Base-by-base conservation (phyloP, 2,888 invertebrate species). In the Erebia aethiops region DNA sequence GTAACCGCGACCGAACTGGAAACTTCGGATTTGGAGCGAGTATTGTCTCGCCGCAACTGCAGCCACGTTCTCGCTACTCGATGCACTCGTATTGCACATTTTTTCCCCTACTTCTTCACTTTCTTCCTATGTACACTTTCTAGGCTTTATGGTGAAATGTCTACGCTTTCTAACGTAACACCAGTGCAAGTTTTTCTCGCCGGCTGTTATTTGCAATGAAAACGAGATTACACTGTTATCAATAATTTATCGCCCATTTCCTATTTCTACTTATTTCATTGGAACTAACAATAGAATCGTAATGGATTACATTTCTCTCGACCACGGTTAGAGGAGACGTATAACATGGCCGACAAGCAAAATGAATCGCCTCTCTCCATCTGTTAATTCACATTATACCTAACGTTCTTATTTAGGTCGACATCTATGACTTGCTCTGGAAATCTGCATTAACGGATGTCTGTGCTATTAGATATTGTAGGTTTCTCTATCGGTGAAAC, bases 361-460 rank as follows among this genome's bases (percentile, higher is more conserved):
- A 82, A 84, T 82, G 81, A 84, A 81, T 74, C 77, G 77, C 77
- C 82, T 86, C 83, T 87, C 84, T 84, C 81, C 81, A 66, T 82
- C 79, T 81, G 82, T 81, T 81, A 80, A 83, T 71, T 86, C 78
- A 83, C 84, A 85, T 86, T 87, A 85, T 88, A 46, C 46, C 11
- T 46, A 83, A 79, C 77, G 81, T 79, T 81, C 82, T 76, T 88
- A 91, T 91, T 90, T 91, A 88, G 91, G 89, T 89, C 89, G 86
- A 79, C 80, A 79, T 85, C 83, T 84, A 81, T 86, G 86, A 85
- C 84, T 88, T 85, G 90, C 88, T 91, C 91, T 91, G 91, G 90
- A 90, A 92, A 92, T 92, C 91, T 91, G 91, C 92, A 91, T 92
- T 91, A 90, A 91, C 91, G 92, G 92, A 92, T 91, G 91, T 90